A percentile compares a stretch with the other conserved stretches of the same genome.
These are phyloP conservation scores for Hipparchia sbordonii DNA, from an alignment of 2,888 invertebrate genomes.

Conservation along the genomic window DNA sequence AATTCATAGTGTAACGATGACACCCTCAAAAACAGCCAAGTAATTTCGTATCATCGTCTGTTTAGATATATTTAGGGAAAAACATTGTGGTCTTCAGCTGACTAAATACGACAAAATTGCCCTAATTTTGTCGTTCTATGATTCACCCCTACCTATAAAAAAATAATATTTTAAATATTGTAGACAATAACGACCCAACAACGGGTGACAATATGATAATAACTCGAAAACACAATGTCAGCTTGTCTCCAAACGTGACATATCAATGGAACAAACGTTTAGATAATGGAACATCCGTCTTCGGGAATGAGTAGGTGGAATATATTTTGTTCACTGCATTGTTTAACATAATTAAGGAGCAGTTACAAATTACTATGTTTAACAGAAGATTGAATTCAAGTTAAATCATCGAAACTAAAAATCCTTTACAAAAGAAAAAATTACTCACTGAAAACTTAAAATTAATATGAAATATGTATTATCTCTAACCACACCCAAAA, in stretches of 20 bases:
- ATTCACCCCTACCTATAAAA: constrained; percentile 17
- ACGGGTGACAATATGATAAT: constrained; percentile 58
- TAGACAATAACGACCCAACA: constrained; percentile 44
- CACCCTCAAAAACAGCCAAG: too few relatives aligned
- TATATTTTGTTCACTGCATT: constrained; percentile 33
- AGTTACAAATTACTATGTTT: not conserved
- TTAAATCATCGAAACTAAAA: not conserved
- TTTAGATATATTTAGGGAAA: not conserved
- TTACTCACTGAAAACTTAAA: not conserved
- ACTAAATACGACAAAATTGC: not conserved
- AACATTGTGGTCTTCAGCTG: not conserved
- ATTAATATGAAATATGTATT: not conserved
- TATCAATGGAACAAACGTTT: constrained; percentile 60
- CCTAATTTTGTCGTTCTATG: not conserved
- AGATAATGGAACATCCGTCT: constrained; percentile 64
- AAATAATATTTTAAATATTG: constrained; percentile 23
- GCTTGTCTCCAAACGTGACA: constrained; percentile 62
- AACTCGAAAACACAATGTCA: constrained; percentile 58
- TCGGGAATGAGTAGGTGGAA: constrained; percentile 43
- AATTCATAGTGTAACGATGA: too few relatives aligned
- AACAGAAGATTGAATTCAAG: not conserved
- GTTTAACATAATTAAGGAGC: constrained; percentile 1
- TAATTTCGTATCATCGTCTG: too few relatives aligned
- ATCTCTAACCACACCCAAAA: constrained; percentile 10
- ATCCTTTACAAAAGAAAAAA: not conserved